A percentile compares a stretch with the other conserved stretches of the same genome.
phyloP scores from a whole-genome alignment of 1,140 invertebrate species.

The Eulimnadia texana region DNA sequence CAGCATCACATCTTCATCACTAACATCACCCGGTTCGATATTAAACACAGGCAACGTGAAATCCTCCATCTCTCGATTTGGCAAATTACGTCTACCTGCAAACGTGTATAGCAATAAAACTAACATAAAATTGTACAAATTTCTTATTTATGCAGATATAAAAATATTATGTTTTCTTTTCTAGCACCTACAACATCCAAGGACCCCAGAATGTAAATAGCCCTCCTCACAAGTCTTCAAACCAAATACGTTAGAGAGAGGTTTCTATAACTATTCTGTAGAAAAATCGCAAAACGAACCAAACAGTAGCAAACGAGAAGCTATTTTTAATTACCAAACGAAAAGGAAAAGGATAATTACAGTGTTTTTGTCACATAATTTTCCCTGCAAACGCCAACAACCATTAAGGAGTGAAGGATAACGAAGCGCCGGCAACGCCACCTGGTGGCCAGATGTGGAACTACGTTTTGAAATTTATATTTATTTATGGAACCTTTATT shows the following conservation, averaged over 20 bases:
- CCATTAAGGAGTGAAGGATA: no score
- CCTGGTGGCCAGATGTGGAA: no score
- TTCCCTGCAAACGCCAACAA: not conserved
- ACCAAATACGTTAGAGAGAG: no score
- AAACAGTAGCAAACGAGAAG: not conserved
- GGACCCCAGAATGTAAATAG: not conserved
- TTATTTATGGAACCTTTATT: no score
- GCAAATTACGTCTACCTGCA: not conserved
- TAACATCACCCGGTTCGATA: constrained; percentile 2
- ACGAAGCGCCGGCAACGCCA: no score
- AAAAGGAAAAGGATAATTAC: not conserved
- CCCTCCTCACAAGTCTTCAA: no score
- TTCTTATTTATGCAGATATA: no score
- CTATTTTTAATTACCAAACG: not conserved
- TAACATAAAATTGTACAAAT: not conserved
- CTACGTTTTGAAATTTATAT: no score
- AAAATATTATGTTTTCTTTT: not conserved
- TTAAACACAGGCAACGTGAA: constrained; percentile 10
- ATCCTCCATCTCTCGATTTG: not conserved
- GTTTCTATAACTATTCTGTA: no score
- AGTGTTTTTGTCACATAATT: not conserved
- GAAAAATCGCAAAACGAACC: no score
- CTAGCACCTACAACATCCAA: not conserved
- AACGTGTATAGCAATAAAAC: not conserved
- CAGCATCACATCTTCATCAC: constrained; percentile 3